These are phyloP conservation scores for Ethmia dodecea DNA, from an alignment of 2,888 invertebrate species.

Conservation along the genomic window DNA sequence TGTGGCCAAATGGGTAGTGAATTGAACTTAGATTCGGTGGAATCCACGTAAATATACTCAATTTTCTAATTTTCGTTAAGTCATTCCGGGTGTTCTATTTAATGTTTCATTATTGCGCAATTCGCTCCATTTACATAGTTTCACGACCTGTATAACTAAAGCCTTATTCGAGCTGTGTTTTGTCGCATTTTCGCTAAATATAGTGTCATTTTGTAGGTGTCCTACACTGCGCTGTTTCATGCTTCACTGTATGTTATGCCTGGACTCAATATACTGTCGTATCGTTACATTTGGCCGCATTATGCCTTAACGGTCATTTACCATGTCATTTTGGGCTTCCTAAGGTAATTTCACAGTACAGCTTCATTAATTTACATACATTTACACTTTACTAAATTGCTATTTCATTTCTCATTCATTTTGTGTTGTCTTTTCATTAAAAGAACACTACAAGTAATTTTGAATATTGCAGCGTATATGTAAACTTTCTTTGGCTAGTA, in stretches of 20 bases:
- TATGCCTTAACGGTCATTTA: slow-evolving; percentile 46
- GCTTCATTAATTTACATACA: too few relatives aligned
- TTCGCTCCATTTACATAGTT: slow-evolving; percentile 26
- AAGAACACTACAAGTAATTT: too few relatives aligned
- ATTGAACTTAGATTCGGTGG: slow-evolving; percentile 47
- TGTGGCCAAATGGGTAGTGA: slow-evolving; percentile 67
- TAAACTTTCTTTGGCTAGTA: too few relatives aligned
- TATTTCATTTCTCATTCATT: too few relatives aligned
- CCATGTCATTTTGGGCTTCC: slow-evolving; percentile 44
- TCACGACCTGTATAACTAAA: too few relatives aligned
- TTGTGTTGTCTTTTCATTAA: too few relatives aligned
- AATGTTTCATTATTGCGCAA: slow-evolving; percentile 42
- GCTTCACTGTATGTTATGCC: slow-evolving; percentile 33
- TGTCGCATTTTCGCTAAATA: too few relatives aligned
- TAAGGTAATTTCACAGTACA: slow-evolving; percentile 43
- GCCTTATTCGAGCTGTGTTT: slow-evolving; percentile 3
- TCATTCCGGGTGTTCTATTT: not conserved
- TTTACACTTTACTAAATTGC: too few relatives aligned
- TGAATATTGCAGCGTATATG: too few relatives aligned
- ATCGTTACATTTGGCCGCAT: slow-evolving; percentile 42
- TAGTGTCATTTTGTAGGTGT: slow-evolving; percentile 32
- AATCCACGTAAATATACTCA: slow-evolving; percentile 46
- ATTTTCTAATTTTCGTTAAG: slow-evolving; percentile 14
- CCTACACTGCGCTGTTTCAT: slow-evolving; percentile 22
- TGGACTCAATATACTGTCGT: slow-evolving; percentile 35